Percentiles rank a stretch among this genome's conserved stretches.
These are phyloP conservation scores for Atrina japonica DNA, from an alignment of 2,888 invertebrate genomes.

Conservation along the genomic window DNA sequence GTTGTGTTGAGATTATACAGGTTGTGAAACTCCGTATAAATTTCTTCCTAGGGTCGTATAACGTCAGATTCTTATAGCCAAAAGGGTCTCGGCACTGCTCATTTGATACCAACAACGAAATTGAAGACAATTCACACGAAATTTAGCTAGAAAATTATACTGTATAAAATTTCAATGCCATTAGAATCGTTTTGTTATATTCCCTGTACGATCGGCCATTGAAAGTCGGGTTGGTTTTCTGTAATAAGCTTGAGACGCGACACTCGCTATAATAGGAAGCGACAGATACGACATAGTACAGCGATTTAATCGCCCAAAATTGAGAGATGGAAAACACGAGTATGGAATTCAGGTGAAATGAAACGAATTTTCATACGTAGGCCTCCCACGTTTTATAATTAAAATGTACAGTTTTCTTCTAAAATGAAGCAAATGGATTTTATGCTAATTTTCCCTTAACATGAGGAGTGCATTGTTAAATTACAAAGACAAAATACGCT, in stretches of 20 bases:
- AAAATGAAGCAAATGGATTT: conserved; percentile 17
- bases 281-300: conserved; percentile 26
- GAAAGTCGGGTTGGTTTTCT: too few species aligned
- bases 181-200: too few species aligned
- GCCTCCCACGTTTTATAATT: conserved; percentile 20
- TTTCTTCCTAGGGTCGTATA: too few species aligned
- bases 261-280: conserved; percentile 8
- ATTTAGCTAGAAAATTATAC: conserved; percentile 9
- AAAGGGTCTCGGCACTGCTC: conserved; percentile 5
- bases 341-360: conserved; percentile 19
- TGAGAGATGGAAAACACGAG: conserved; percentile 6
- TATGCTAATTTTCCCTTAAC: conserved; percentile 22
- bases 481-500: conserved; percentile 5
- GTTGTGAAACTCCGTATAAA: too few species aligned
- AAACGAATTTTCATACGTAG: conserved; percentile 19
- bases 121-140: conserved; percentile 7
- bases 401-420: conserved; percentile 12
- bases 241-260: conserved; percentile 17
- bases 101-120: background rate
- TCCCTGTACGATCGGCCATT: too few species aligned
- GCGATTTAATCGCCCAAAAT: conserved; percentile 25
- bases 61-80: conserved; percentile 8
- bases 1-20: too few species aligned
- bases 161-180: conserved; percentile 19
- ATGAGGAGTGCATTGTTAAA: conserved; percentile 3